phyloP scores from a whole-genome alignment of 2,888 invertebrate genomes.

The Noctua fimbriata region DNA sequence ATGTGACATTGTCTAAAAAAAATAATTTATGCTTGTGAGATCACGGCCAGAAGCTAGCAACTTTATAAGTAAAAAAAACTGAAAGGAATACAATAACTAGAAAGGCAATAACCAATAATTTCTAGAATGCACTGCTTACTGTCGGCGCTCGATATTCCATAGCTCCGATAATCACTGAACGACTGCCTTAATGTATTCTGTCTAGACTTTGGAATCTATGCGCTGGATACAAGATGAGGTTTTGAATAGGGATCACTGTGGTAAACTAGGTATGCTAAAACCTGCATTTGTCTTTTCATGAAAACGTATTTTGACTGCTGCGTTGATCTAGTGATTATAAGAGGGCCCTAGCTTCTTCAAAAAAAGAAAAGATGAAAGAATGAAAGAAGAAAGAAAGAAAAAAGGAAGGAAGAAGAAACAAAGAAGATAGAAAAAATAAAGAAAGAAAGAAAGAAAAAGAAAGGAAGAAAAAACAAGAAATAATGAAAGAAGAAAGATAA shows the following conservation, averaged over 20 bases:
- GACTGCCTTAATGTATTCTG: slow-evolving; percentile 48
- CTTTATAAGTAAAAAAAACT: not conserved
- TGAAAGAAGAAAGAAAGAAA: too few species aligned
- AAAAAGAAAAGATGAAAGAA: not conserved
- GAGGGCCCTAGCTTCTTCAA: not conserved
- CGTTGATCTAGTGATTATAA: not conserved
- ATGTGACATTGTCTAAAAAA: too few species aligned
- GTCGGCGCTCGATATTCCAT: slow-evolving; percentile 34
- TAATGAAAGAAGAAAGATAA: too few species aligned
- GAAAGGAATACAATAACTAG: not conserved
- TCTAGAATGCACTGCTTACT: slow-evolving; percentile 28
- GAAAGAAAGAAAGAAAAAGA: too few species aligned
- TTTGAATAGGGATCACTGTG: not conserved
- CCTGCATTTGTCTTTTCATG: not conserved
- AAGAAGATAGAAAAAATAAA: too few species aligned
- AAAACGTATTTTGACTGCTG: not conserved
- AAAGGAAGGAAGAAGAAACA: too few species aligned
- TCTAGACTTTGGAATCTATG: slow-evolving; percentile 51
- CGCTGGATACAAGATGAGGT: slow-evolving; percentile 21
- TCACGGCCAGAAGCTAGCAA: too few species aligned
- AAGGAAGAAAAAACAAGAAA: too few species aligned
- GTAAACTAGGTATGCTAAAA: not conserved
- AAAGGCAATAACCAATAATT: slow-evolving; percentile 33
- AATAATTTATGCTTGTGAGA: too few species aligned
- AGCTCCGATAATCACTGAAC: slow-evolving; percentile 47